Evolutionary conservation across 2,888 invertebrate species (phyloP).

Genomic region (Mesorhabditis belari): DNA sequence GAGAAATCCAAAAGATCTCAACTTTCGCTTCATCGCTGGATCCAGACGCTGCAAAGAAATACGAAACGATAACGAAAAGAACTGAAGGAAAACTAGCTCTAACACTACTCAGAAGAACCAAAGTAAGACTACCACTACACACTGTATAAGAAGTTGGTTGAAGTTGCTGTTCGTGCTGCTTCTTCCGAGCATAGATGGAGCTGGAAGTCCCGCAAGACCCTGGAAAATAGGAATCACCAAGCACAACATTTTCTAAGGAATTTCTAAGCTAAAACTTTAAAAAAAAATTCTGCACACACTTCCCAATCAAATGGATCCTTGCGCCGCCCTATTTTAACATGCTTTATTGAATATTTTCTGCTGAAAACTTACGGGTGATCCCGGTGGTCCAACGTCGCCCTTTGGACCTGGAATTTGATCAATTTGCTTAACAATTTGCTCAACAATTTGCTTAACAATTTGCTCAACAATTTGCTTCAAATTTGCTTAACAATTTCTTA

Average conservation of each 20-base stretch:
- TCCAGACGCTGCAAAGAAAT: conserved; percentile 14
- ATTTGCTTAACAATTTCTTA: too few relatives aligned
- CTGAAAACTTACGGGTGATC: background rate
- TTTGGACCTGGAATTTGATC: background rate
- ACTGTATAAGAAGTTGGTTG: conserved; percentile 5
- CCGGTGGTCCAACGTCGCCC: background rate
- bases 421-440: too few relatives aligned
- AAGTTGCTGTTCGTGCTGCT: conserved; percentile 14
- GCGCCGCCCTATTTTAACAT: background rate
- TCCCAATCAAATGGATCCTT: background rate
- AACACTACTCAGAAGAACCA: conserved; percentile 2
- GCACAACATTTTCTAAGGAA: background rate
- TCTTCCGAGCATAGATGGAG: conserved; percentile 19
- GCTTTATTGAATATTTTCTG: background rate
- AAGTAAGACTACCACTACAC: too few relatives aligned
- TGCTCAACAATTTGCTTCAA: too few relatives aligned
- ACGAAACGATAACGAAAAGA: background rate
- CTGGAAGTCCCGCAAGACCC: conserved; percentile 24
- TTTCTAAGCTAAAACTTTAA: background rate
- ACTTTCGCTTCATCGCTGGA: conserved; percentile 24
- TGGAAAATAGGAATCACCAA: conserved; percentile 6
- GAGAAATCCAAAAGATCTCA: conserved; percentile 47
- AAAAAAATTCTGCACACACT: background rate
- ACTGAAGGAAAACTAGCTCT: background rate
- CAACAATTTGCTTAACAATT: too few relatives aligned